Base-by-base conservation (phyloP, 2,797 vertebrate species). In the Morelia viridis region DNA sequence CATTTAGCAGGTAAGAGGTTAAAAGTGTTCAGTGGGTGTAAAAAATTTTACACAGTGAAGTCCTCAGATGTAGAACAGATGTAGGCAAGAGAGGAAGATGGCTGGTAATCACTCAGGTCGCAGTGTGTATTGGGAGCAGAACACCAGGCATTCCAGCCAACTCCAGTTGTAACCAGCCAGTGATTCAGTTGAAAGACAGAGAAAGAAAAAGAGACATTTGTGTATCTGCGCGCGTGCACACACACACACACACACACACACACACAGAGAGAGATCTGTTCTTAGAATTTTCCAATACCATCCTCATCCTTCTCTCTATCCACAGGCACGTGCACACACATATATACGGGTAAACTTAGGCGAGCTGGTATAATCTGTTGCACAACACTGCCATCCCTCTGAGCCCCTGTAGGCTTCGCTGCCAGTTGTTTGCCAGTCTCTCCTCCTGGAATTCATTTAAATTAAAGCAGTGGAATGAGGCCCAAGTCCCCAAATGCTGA, bases 391-490 rank as follows among this genome's bases (percentile, higher is more conserved):
- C 98, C 97, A 98, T 99, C 99, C 98, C 98, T 98, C 95, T 94
- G 98, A 98, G 98, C 98, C 98, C 98, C 98, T 98, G 97, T 98
- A 98, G 98, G 98, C 98, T 98, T 98, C 98, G 97, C 99, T 99
- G 98, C 98, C 98, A 99, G 99, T 99, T 99, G 99, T 99, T 99
- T 99, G 99, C 98, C 98, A 98, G 98, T 97, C 97, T 98, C 98
- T 99, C 99, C 98, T 98, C 96, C 96, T 99, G 99, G 99, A 99
- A 99, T 99, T 99, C 98, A 99, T 99, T 99, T 99, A 99, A 99
- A 99, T 99, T 99, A 99, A 99, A 99, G 99, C 98, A 98, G 98
- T 98, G 98, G 99, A 99, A 99, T 98, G 98, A 99, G 98, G 98
- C 98, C 98, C 98, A 98, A 98, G 98, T 99, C 99, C 99, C 99